These are phyloP conservation scores for Sphinx pinastri DNA, from an alignment of 2,888 invertebrate species.

Conservation along the genomic window DNA sequence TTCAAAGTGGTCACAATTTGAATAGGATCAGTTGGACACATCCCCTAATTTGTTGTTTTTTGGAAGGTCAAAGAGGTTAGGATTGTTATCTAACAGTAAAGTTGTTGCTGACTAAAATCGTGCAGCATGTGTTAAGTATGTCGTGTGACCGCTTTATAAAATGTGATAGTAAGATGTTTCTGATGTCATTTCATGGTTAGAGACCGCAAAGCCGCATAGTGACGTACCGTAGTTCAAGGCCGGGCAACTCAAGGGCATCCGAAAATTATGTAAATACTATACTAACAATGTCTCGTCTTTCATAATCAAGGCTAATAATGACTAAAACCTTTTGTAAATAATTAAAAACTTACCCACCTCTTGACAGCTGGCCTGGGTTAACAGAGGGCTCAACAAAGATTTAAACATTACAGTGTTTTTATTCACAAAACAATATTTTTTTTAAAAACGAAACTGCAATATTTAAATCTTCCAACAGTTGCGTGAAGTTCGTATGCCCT, in stretches of 20 bases:
- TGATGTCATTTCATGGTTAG: not conserved
- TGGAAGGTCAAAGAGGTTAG: conserved; percentile 70
- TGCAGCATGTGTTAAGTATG: conserved; percentile 10
- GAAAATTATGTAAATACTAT: conserved; percentile 35
- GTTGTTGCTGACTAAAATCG: conserved; percentile 30
- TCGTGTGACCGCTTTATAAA: not conserved
- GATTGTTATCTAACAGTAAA: conserved; percentile 64
- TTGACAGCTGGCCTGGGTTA: conserved; percentile 88
- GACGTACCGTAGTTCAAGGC: conserved; percentile 71
- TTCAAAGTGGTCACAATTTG: conserved; percentile 1
- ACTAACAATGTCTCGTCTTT: conserved; percentile 26
- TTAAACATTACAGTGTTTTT: conserved; percentile 86
- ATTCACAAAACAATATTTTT: conserved; percentile 60
- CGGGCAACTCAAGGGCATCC: conserved; percentile 70
- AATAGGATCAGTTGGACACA: not conserved
- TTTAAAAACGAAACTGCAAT: conserved; percentile 57
- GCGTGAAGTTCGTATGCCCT: conserved; percentile 67
- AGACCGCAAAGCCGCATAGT: conserved; percentile 49
- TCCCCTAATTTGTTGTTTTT: conserved; percentile 23
- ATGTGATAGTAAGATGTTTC: conserved; percentile 19
- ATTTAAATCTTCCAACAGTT: conserved; percentile 54
- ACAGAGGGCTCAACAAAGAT: conserved; percentile 84
- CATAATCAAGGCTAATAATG: conserved; percentile 18
- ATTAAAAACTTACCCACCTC: conserved; percentile 89
- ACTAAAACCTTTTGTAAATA: conserved; percentile 32